A percentile compares a stretch with the other conserved stretches of the same genome.
Evolutionary conservation across 2,888 invertebrate species (phyloP).

Genomic region (Heliconius hortense): DNA sequence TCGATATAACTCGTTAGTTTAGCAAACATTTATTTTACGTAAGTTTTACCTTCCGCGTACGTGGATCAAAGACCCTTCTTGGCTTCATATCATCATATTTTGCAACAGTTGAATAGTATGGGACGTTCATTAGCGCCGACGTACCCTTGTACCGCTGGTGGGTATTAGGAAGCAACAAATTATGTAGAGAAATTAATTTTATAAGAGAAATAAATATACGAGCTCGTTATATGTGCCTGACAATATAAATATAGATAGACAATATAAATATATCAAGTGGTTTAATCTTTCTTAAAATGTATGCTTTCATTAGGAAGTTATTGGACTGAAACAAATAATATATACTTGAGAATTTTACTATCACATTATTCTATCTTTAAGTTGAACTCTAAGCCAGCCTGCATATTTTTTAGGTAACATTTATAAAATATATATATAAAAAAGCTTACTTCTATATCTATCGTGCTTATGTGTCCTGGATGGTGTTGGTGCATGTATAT

Average conservation of each 20-base stretch:
- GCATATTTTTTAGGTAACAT: neutral
- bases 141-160: constrained; percentile 41
- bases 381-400: too few relatives aligned
- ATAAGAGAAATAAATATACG: neutral
- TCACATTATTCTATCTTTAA: too few relatives aligned
- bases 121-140: constrained; percentile 47
- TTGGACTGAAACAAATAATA: neutral
- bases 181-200: constrained; percentile 38
- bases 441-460: constrained; percentile 88
- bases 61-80: constrained; percentile 51
- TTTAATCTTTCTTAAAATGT: neutral
- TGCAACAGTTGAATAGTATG: constrained; percentile 63
- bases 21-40: neutral
- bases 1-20: constrained; percentile 2
- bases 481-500: constrained; percentile 84
- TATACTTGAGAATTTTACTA: neutral
- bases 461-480: constrained; percentile 82
- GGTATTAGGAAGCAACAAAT: constrained; percentile 38
- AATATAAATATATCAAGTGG: neutral
- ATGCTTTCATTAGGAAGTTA: neutral
- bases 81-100: constrained; percentile 56
- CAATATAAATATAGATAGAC: neutral
- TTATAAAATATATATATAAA: neutral
- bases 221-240: neutral
- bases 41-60: constrained; percentile 58